Percentiles rank a stretch among this genome's conserved stretches.
Conservation (phyloP, 2,113 vertebrate genomes). For the Porphyrio hochstetteri region DNA sequence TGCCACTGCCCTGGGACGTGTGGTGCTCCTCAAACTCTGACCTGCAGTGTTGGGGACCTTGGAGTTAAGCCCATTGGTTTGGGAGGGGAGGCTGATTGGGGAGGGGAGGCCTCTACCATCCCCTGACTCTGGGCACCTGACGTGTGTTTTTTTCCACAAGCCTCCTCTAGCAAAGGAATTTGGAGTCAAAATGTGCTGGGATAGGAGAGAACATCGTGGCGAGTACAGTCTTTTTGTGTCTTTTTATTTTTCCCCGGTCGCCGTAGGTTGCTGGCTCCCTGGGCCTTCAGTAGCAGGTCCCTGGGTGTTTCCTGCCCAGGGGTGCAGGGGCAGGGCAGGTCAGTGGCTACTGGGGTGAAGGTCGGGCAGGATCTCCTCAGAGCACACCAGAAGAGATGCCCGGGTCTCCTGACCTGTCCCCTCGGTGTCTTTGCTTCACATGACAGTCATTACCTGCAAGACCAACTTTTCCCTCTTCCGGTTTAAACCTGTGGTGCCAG, state of each 20-base stretch:
- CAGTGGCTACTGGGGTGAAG: neutral
- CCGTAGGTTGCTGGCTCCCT: rapidly evolving
- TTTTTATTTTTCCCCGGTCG: neutral
- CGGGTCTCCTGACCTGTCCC: neutral
- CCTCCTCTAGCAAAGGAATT: neutral
- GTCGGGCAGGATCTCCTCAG: neutral
- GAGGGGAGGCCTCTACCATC: neutral
- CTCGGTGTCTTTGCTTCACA: neutral
- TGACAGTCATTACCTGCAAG: neutral
- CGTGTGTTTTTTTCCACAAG: neutral
- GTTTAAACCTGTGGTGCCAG: neutral
- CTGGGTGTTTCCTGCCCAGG: neutral
- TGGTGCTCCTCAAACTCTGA: too few relatives aligned
- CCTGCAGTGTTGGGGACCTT: too few relatives aligned
- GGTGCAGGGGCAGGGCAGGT: neutral
- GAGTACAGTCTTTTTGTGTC: neutral
- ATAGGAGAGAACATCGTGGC: neutral
- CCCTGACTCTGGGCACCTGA: neutral
- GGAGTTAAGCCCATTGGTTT: neutral
- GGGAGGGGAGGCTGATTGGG: neutral
- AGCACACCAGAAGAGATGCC: neutral
- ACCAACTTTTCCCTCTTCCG: neutral
- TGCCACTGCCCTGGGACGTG: neutral
- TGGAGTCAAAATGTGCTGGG: rapidly evolving
- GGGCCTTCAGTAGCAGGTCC: neutral